These are phyloP conservation scores for Sebastes alutus DNA, from an alignment of 2,797 vertebrate genomes.

Conservation along the genomic window DNA sequence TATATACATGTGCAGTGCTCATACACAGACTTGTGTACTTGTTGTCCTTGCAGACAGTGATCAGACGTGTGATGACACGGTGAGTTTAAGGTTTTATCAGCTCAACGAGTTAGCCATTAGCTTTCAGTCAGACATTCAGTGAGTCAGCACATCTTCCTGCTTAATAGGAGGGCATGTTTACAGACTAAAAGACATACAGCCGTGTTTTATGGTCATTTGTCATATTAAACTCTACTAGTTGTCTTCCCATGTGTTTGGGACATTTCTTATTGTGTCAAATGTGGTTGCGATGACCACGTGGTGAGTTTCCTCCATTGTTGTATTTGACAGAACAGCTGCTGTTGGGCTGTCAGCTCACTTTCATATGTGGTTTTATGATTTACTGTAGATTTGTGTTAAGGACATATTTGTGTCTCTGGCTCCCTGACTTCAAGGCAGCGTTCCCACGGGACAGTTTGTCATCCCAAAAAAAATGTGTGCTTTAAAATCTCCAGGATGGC, in stretches of 20 bases:
- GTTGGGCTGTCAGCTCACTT: conserved; percentile 37
- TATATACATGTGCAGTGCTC: background rate
- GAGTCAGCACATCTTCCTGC: background rate
- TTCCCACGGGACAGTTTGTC: background rate
- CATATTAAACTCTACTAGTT: background rate
- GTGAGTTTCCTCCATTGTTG: conserved; percentile 27
- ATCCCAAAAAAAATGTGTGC: background rate
- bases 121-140: background rate
- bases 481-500: background rate
- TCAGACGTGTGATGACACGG: conserved; percentile 17
- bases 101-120: background rate
- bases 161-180: background rate
- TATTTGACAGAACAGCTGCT: conserved; percentile 22
- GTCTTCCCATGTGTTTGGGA: conserved; percentile 2
- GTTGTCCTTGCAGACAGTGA: background rate
- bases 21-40: background rate
- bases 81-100: conserved; percentile 20
- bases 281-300: conserved; percentile 19
- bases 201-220: background rate
- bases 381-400: background rate
- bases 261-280: background rate
- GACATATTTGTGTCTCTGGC: background rate
- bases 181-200: background rate
- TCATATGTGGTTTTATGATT: conserved; percentile 43
- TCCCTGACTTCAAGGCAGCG: background rate